Evolutionary conservation across 2,888 invertebrate genomes (phyloP), one percentile per base, ranked within the genome.

Genomic region (Nysson spinosus): DNA sequence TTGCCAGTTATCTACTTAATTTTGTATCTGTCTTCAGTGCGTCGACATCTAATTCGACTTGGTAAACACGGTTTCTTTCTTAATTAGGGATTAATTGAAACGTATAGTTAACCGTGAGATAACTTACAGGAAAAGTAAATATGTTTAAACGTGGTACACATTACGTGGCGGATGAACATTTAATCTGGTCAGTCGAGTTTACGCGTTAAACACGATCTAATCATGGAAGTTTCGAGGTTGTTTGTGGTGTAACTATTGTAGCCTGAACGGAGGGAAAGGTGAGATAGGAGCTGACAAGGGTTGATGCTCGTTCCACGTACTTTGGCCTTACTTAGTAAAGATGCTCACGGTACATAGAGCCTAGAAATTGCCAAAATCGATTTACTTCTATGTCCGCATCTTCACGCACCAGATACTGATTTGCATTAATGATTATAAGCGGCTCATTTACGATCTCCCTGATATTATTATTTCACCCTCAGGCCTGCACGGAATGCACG

Each of bases 191-290:
- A 28, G 32, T 50, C 24, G 30, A 49, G 67, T 63, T 67, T 28
- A 30, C 46, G 43, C 46, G 60, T 65, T 65, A 63, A 72, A 62
- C 62, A 52, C 42, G 47, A 46, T 62, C 51, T 40, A 55, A 62
- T 65, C 63, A 50, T 37, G 49, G 26, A 72, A 72, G 72, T 73
- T 72, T 44, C 49, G 5, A 43, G 40, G 16, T 42, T 51, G 58
- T 42, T 61, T 40, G 67, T 20, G 28, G 34, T 28, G 22, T 17
- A 54, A 26, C 43, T 42, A 37, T 37, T 26, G 37, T 17, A 19
- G 9, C 35, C 32, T 17, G 11, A 12, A 24, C 22, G 16, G 43
- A 22, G 34, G 7, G 22, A 22, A 22, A 22, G 34, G 34, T 6
- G 51, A 43, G 34, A 34, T 28, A 16, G 42, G n/a, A 43, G n/a